Evolutionary conservation across 2,797 vertebrate genomes (phyloP), one percentile per base, ranked within the genome.

Genomic region (Staurois parvus): DNA sequence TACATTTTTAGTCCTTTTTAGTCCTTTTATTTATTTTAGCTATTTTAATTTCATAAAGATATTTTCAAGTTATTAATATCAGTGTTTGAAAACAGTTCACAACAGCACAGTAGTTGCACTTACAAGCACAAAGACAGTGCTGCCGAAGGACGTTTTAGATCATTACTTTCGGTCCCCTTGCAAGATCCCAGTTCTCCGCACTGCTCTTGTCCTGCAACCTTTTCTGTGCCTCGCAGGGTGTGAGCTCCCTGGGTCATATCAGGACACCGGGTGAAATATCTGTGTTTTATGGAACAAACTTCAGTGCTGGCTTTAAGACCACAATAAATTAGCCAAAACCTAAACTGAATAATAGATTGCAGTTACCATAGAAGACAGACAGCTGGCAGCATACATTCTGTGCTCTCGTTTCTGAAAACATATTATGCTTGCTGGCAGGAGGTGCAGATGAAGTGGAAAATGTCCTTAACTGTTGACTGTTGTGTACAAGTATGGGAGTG

Each of bases 301-400:
- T 79, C 37, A 87, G 69, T 37, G 76, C 70, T 79, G 85, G 85
- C 81, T 87, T 83, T n/a, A 32, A 79, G 76, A 74, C 70, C 67
- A 69, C 45, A 75, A 83, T 83, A 83, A 87, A 87, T 84, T 83
- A 87, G 76, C 85, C 85, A 87, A 78, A 83, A 79, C 69, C 30
- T 79, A 66, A 79, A 84, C 76, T 79, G 81, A 87, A 87, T 83
- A 83, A 87, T 87, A 86, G 85, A 74, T 79, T 68, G 76, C 75
- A 83, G 76, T 87, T 79, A 79, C 81, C 81, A 83, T 79, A 87
- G 67, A 83, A 87, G 76, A 87, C 81, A 87, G 85, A 79, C 85
- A 77, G 76, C 66, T 87, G 85, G 85, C 81, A 84, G 73, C 69
- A 78, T 72, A 40, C 79, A 70, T 79, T 64, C 40, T 72, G 56